Evolutionary conservation across 37 sponge, comb jelly and placozoan species (phyloP), one percentile per base, ranked within the genome.

Genomic region (Ephydatia muelleri): DNA sequence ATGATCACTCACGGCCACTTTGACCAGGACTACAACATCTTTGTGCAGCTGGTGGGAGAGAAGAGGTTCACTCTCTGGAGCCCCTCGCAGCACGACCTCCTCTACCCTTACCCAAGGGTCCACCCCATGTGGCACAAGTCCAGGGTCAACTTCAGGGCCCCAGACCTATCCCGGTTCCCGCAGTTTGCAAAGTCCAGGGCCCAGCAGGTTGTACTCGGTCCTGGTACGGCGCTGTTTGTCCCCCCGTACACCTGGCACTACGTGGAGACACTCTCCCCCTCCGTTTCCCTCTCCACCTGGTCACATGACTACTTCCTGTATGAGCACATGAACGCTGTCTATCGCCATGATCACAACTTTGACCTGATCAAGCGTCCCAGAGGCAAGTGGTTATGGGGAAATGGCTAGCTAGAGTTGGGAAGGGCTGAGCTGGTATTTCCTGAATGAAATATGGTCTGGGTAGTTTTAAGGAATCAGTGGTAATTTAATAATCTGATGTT

Each of bases 61-160:
- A 96, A 96, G 73, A 70, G 87, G 76, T 96, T 96, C 76, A 96
- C 97, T 11, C 90, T 96, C 21, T 96, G 95, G 92, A 33, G 71
- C 5, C 76, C 97, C 16, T 71, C 72, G 5, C 90, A 96, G 48
- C 91, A 94, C 65, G 97, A 89, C 64, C 82, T 85, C 0, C 80
- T 96, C 83, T 88, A 89, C 82, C 65, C 85, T 75, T 96, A 86
- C 49, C 97, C 97, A 5, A 81, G 97, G 25, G 73, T 96, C 14
- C 97, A 96, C 74, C 97, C 97, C 11, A 86, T 96, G 88, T 96
- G 97, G 97, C 97, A 96, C 80, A 96, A 96, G 74, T 96, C 97
- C 5, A 75, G 93, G 67, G 73, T 96, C 40, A 91, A 94, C 81
- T 89, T 83, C 47, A 75, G 48, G 35, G 80, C 48, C 11, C 89